phyloP scores from a whole-genome alignment of 2,113 vertebrate genomes.

The Bubalus kerabau region DNA sequence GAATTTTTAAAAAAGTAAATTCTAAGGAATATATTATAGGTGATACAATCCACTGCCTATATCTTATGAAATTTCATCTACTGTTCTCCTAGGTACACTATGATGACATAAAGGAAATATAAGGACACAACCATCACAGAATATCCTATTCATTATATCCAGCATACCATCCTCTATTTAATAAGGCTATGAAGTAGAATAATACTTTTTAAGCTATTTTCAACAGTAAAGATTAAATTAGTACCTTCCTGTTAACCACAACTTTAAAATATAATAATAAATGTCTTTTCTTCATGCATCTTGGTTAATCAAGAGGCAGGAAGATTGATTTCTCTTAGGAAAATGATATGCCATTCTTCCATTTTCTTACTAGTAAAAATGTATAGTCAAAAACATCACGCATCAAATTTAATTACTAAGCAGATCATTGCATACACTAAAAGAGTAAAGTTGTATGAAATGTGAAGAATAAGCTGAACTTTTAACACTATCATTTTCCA shows the following conservation, averaged over 20 bases:
- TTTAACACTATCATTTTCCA: neutral
- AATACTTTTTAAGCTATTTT: constrained; percentile 44
- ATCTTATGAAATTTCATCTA: neutral
- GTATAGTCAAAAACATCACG: constrained; percentile 25
- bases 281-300: neutral
- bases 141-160: neutral
- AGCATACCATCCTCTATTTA: neutral
- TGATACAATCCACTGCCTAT: neutral
- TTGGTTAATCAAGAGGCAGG: constrained; percentile 18
- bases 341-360: constrained; percentile 10
- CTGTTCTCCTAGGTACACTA: neutral
- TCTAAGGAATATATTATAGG: neutral
- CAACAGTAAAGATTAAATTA: constrained; percentile 44
- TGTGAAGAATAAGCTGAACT: neutral
- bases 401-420: constrained; percentile 35
- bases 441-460: neutral
- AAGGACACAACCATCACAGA: neutral
- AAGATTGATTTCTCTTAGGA: constrained; percentile 37
- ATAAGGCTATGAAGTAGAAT: constrained; percentile 12
- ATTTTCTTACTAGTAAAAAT: constrained; percentile 37
- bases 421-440: constrained; percentile 1
- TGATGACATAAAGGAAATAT: neutral
- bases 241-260: constrained; percentile 27
- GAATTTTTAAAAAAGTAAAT: neutral
- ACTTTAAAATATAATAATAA: constrained; percentile 43